phyloP scores from a whole-genome alignment of 2,113 vertebrate genomes.

The Microcebus griseorufus region DNA sequence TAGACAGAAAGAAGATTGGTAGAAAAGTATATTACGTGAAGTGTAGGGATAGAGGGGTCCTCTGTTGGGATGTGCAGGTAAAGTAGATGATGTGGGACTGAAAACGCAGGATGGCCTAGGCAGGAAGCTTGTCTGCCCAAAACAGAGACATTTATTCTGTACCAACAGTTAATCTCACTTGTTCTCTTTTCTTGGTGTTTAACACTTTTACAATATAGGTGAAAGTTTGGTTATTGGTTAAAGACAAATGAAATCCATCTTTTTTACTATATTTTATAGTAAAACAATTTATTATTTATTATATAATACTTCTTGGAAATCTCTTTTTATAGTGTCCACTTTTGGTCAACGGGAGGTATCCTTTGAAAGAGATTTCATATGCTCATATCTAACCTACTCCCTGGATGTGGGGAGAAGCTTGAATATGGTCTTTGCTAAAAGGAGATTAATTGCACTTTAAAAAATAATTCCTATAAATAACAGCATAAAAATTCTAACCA shows the following conservation, averaged over 20 bases:
- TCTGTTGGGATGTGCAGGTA: not conserved
- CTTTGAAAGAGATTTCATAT: not conserved
- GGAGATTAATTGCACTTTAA: not conserved
- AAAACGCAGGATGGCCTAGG: not conserved
- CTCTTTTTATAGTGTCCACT: not conserved
- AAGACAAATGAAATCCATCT: not conserved
- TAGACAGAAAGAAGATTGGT: slow-evolving; percentile 53
- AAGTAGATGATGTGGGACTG: not conserved
- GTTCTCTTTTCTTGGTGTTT: not conserved
- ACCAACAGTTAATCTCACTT: not conserved
- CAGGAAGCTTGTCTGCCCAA: slow-evolving; percentile 26
- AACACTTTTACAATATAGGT: not conserved
- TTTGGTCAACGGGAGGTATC: not conserved
- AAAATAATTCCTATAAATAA: not conserved
- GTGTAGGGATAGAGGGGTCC: fast-evolving
- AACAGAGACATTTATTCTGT: not conserved
- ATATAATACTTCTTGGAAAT: not conserved
- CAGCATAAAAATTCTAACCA: not conserved
- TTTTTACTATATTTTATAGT: not conserved
- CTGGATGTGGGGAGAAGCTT: fast-evolving
- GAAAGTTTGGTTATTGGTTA: no score
- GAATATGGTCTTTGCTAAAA: not conserved
- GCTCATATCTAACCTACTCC: not conserved
- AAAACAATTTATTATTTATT: no score
- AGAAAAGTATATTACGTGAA: not conserved